These are phyloP conservation scores for Solen grandis DNA, from an alignment of 1,140 invertebrate genomes.

Conservation along the genomic window DNA sequence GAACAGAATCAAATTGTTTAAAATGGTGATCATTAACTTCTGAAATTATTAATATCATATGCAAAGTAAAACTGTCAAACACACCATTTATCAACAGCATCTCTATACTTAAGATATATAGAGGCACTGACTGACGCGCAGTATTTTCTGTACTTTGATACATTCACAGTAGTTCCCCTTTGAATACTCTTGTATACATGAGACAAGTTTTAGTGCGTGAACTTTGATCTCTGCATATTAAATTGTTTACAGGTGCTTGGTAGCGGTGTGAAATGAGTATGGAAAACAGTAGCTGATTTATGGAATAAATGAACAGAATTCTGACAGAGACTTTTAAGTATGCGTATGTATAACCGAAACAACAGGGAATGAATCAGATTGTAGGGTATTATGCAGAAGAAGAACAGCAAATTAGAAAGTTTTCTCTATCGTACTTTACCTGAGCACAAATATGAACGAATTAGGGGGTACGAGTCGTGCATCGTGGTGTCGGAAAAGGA, in stretches of 20 bases:
- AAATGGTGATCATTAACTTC: no score
- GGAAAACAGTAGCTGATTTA: constrained; percentile 32
- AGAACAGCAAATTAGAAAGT: constrained; percentile 78
- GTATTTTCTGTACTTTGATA: no score
- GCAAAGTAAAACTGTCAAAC: no score
- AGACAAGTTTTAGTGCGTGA: constrained; percentile 2
- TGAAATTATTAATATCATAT: no score
- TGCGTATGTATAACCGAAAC: neutral
- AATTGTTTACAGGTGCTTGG: constrained; percentile 62
- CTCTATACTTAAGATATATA: no score
- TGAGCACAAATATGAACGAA: constrained; percentile 76
- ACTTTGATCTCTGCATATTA: constrained; percentile 56
- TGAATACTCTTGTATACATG: neutral
- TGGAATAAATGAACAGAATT: constrained; percentile 15
- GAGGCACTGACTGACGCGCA: no score
- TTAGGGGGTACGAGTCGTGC: constrained; percentile 79
- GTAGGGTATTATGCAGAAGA: constrained; percentile 64
- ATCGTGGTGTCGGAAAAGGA: constrained; percentile 78
- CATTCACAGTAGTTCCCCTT: neutral
- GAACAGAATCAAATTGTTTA: no score
- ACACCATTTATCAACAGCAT: no score
- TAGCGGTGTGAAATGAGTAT: constrained; percentile 52
- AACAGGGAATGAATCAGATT: neutral
- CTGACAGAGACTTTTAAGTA: constrained; percentile 4
- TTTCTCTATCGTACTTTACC: constrained; percentile 75